Conservation (phyloP, 2,888 invertebrate genomes). For the Brachypalpus laphriformis region DNA sequence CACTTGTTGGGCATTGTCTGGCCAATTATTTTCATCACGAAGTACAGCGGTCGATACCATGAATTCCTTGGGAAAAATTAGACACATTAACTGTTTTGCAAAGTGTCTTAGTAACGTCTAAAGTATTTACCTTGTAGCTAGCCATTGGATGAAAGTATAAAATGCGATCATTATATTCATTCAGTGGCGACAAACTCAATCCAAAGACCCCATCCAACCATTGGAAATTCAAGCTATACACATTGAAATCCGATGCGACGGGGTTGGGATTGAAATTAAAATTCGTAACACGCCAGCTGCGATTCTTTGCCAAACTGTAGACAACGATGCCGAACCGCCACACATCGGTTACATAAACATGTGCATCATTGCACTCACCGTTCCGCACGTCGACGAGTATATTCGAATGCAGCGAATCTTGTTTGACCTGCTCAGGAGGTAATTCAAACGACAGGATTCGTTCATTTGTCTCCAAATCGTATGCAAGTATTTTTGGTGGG, state of each 20-base stretch:
- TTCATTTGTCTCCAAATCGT: slow-evolving; percentile 87
- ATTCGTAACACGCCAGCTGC: slow-evolving; percentile 81
- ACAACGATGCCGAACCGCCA: slow-evolving; percentile 85
- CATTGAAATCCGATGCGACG: slow-evolving; percentile 87
- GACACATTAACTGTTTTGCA: neutral
- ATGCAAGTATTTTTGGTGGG: slow-evolving; percentile 89
- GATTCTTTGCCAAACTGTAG: slow-evolving; percentile 79
- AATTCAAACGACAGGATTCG: slow-evolving; percentile 86
- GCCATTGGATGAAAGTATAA: slow-evolving; percentile 93
- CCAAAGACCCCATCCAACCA: slow-evolving; percentile 93
- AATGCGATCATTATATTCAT: slow-evolving; percentile 84
- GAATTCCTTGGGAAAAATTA: slow-evolving; percentile 85
- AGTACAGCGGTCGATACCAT: slow-evolving; percentile 87
- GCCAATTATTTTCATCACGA: slow-evolving; percentile 85
- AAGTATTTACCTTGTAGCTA: slow-evolving; percentile 85
- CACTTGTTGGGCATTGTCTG: slow-evolving; percentile 78
- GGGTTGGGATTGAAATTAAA: slow-evolving; percentile 81
- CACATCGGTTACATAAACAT: slow-evolving; percentile 87
- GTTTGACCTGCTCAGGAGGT: slow-evolving; percentile 86
- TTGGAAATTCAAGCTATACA: slow-evolving; percentile 90
- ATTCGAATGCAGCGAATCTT: slow-evolving; percentile 86
- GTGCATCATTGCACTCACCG: slow-evolving; percentile 84
- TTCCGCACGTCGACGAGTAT: slow-evolving; percentile 85
- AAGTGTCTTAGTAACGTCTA: neutral
- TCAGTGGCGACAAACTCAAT: slow-evolving; percentile 86